Evolutionary conservation across 2,888 invertebrate species (phyloP), one percentile per base, ranked within the genome.

Genomic region (Platycnemis pennipes): DNA sequence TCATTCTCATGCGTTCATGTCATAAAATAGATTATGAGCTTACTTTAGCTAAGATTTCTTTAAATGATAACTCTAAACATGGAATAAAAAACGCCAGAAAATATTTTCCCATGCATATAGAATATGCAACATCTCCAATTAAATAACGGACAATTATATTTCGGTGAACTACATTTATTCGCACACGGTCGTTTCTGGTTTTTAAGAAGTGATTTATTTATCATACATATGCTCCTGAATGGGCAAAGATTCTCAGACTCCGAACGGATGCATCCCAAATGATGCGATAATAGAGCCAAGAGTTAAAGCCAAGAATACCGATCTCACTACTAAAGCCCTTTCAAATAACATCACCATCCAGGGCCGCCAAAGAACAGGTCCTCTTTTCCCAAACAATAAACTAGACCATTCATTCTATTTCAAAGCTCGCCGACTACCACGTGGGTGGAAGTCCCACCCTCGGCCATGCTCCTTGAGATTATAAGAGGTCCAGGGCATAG

Each of bases 371-470:
- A 77, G 77, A 37, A 26, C 77, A 77, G 31, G 77, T 77, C 37
- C 37, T 26, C 77, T n/a, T 37, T 37, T 16, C 77, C 31, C 37
- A 77, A 37, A 77, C 77, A 77, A 77, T 77, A 77, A 77, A 77
- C 77, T 77, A 77, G 77, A 77, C 77, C 77, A 77, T 77, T 77
- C 77, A 77, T 22, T 77, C 77, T 77, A 77, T 77, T 77, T 77
- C 77, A 77, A 77, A 77, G 77, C 77, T 77, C 77, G 77, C 22
- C 77, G 63, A n/a, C 63, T 77, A 77, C 37, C 77, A 77, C 77
- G 77, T 77, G 77, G 77, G 77, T 37, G 37, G 77, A 77, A 37
- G 77, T 13, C 37, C 77, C 77, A 77, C 77, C 37, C 77, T 77
- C 31, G 77, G 77, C 77, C 77, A 77, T 77, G 37, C 77, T 77